Evolutionary conservation across 1,140 invertebrate species (phyloP).

Genomic region (Tetragnatha versicolor): DNA sequence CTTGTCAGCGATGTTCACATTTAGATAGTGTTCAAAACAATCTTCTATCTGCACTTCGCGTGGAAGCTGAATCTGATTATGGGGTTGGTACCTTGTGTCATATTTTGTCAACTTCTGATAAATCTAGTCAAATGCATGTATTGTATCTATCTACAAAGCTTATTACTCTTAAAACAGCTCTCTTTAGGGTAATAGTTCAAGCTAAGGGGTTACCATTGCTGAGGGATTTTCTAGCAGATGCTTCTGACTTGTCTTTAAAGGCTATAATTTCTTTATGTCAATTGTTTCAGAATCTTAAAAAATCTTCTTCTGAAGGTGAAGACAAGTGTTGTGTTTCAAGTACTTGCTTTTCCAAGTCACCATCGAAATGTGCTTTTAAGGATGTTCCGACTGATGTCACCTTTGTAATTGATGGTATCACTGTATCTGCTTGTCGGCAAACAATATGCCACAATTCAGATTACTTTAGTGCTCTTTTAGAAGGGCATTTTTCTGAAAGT

Average conservation of each 20-base stretch:
- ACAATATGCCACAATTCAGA: slow-evolving; percentile 32
- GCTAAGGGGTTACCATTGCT: slow-evolving; percentile 10
- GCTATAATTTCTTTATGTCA: slow-evolving; percentile 13
- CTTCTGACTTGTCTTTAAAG: neutral
- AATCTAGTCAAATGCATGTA: slow-evolving; percentile 7
- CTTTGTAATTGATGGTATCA: slow-evolving; percentile 8
- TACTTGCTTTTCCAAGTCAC: neutral
- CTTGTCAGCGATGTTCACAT: slow-evolving; percentile 11
- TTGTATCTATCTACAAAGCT: slow-evolving; percentile 13
- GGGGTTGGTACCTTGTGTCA: slow-evolving; percentile 30
- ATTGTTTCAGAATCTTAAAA: slow-evolving; percentile 14
- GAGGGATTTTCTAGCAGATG: neutral
- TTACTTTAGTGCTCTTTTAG: slow-evolving; percentile 36
- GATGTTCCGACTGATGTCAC: slow-evolving; percentile 11
- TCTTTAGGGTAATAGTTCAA: slow-evolving; percentile 13
- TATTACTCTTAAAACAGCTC: neutral
- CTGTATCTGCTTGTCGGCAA: slow-evolving; percentile 16
- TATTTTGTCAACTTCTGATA: slow-evolving; percentile 2
- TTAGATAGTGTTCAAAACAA: neutral
- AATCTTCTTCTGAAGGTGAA: neutral
- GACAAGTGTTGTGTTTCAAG: slow-evolving; percentile 7
- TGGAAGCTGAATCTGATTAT: slow-evolving; percentile 25
- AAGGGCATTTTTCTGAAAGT: slow-evolving; percentile 17
- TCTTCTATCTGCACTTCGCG: neutral
- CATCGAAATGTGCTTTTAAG: slow-evolving; percentile 21